Evolutionary conservation across 2,797 vertebrate genomes (phyloP).

Genomic region (Bovichtus diacanthus): DNA sequence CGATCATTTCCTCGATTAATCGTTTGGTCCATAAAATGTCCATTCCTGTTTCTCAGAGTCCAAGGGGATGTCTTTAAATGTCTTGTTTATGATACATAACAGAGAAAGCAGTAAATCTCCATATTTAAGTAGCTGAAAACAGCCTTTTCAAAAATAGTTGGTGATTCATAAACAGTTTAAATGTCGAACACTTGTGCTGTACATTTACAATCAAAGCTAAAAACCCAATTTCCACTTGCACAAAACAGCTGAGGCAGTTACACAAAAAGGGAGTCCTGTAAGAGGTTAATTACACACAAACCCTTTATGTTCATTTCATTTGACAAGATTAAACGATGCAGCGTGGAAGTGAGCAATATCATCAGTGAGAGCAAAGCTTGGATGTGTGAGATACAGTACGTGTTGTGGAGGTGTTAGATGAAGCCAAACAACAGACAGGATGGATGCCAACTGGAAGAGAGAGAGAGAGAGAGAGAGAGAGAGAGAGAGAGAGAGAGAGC

Average conservation of each 20-base stretch:
- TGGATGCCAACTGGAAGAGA: slow-evolving; percentile 20
- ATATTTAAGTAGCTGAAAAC: no score
- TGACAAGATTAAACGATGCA: slow-evolving; percentile 19
- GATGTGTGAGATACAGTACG: slow-evolving; percentile 18
- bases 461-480: no score
- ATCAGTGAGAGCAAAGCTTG: neutral
- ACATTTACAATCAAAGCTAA: neutral
- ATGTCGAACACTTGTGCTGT: no score
- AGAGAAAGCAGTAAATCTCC: no score
- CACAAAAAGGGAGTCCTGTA: neutral
- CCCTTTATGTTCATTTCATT: slow-evolving; percentile 8
- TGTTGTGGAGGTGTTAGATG: slow-evolving; percentile 33
- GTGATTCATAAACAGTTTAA: no score
- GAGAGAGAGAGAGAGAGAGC: no score
- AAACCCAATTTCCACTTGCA: neutral
- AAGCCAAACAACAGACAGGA: slow-evolving; percentile 11
- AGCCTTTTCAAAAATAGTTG: no score
- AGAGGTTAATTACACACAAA: slow-evolving; percentile 7
- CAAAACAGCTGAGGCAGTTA: neutral
- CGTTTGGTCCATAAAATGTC: no score
- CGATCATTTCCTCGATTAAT: no score
- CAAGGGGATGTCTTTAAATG: no score
- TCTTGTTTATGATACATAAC: no score
- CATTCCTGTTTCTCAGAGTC: no score
- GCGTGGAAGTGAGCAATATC: slow-evolving; percentile 29